These are phyloP conservation scores for Desmophyllum pertusum DNA, from an alignment of 92 coral and sea anemone genomes.

Conservation along the genomic window DNA sequence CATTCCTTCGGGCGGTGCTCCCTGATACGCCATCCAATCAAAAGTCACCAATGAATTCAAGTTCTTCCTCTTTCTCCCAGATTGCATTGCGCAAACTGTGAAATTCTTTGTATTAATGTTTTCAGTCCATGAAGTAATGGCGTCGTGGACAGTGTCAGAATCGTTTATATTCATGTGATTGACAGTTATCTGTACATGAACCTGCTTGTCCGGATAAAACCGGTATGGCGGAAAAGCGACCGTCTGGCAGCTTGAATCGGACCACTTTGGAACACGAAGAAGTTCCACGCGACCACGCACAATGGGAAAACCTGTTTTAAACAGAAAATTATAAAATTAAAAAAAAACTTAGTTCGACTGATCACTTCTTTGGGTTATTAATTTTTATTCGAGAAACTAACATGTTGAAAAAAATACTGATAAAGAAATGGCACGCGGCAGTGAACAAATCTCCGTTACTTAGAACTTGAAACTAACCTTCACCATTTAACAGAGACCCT, in stretches of 20 bases:
- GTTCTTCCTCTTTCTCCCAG: constrained; percentile 36
- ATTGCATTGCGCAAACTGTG: constrained; percentile 51
- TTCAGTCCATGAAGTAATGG: constrained; percentile 57
- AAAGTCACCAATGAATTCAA: not conserved
- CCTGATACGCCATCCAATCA: not conserved
- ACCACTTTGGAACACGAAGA: constrained; percentile 8
- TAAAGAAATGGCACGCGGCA: too few relatives aligned
- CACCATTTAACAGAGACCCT: not conserved
- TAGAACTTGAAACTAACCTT: too few relatives aligned
- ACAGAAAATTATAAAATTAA: too few relatives aligned
- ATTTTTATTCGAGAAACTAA: too few relatives aligned
- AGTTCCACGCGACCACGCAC: not conserved
- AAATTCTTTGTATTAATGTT: constrained; percentile 45
- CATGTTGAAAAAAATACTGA: too few relatives aligned
- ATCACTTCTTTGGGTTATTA: too few relatives aligned
- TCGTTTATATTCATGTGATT: constrained; percentile 57
- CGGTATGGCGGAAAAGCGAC: constrained; percentile 9
- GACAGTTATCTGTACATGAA: constrained; percentile 65
- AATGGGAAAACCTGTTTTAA: not conserved
- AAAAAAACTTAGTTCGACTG: too few relatives aligned
- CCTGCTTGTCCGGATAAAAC: constrained; percentile 35
- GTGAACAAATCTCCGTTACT: too few relatives aligned
- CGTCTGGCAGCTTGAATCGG: constrained; percentile 6
- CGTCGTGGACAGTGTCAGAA: constrained; percentile 57
- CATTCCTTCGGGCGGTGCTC: constrained; percentile 5